These are phyloP conservation scores for Smittia sp. DNA, from an alignment of 2,888 invertebrate genomes.

Conservation along the genomic window DNA sequence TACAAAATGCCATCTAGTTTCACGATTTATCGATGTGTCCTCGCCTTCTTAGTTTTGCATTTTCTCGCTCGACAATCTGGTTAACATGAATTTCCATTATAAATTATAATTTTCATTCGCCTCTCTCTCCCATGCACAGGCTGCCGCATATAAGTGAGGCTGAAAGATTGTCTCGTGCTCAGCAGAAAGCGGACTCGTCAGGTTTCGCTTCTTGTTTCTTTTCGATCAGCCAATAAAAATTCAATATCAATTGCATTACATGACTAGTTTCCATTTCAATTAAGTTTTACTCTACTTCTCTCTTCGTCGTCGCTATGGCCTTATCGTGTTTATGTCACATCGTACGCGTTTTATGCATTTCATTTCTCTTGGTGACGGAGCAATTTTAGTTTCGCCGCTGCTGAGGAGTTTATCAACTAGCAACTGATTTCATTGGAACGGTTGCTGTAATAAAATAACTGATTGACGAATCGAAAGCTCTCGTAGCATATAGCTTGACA, in stretches of 20 bases:
- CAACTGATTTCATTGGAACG: no score
- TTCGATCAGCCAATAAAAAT: slow-evolving; percentile 27
- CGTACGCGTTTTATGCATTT: no score
- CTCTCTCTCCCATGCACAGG: neutral
- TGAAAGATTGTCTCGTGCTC: slow-evolving; percentile 1
- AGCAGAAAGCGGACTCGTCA: neutral
- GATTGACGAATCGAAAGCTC: no score
- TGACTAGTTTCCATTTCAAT: slow-evolving; percentile 8
- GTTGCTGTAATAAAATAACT: no score
- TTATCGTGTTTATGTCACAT: slow-evolving; percentile 19
- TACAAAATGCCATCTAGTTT: slow-evolving; percentile 1
- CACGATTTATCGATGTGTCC: neutral
- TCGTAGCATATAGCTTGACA: no score
- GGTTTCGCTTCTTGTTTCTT: neutral
- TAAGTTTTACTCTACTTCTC: neutral
- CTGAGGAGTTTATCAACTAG: no score
- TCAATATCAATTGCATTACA: slow-evolving; percentile 24
- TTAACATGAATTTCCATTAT: slow-evolving; percentile 31
- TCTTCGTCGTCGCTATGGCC: neutral
- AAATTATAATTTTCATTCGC: slow-evolving; percentile 32
- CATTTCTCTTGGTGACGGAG: no score
- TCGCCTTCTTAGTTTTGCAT: slow-evolving; percentile 12
- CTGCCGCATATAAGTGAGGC: neutral
- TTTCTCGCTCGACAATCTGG: neutral
- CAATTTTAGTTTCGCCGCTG: no score